Evolutionary conservation across 2,113 vertebrate species (phyloP), one percentile per base, ranked within the genome.

Genomic region (Mirounga angustirostris): DNA sequence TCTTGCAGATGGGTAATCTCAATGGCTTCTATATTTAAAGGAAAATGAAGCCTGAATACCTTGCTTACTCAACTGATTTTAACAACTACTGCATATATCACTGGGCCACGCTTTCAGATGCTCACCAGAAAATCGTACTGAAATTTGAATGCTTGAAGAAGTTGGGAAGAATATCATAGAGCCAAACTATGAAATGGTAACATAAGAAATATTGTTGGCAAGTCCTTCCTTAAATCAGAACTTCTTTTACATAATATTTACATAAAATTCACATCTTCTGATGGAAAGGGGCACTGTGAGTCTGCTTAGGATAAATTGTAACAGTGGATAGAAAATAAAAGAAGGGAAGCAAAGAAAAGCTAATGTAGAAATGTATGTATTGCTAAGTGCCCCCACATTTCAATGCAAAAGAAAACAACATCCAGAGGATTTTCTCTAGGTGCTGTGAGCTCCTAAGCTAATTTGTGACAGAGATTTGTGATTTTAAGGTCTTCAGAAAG

Each of bases 21-120:
- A 63, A 46, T 73, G 73, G 21, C 63, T 94, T 91, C 30, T 80
- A 36, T 91, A 73, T 69, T 80, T 94, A 71, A 94, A 80, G 18
- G 54, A 93, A 91, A 79, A 94, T 56, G 87, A 91, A 91, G 61
- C 28, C 28, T 24, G 80, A 73, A 86, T 56, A 85, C 54, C 52
- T 73, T 79, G 15, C n/a, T 86, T 36, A 94, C n/a, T 63, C 54
- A 86, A 24, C 30, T 90, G 86, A 83, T 79, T 76, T 67, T 90
- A 43, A n/a, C 86, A 85, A 89, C 19, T 71, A 33, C 33, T 90
- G 2, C n/a, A 30, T 43, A n/a, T 43, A 8, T 43, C 21, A 83
- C 18, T 69, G 79, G 26, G 30, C 40, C 19, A 28, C 12, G 19
- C 33, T 90, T 93, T 84, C 71, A 84, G 59, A 26, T 52, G 33